Percentiles rank a stretch among this genome's conserved stretches.
phyloP scores from a whole-genome alignment of 2,888 invertebrate species.

The Ptychoptera contaminata region DNA sequence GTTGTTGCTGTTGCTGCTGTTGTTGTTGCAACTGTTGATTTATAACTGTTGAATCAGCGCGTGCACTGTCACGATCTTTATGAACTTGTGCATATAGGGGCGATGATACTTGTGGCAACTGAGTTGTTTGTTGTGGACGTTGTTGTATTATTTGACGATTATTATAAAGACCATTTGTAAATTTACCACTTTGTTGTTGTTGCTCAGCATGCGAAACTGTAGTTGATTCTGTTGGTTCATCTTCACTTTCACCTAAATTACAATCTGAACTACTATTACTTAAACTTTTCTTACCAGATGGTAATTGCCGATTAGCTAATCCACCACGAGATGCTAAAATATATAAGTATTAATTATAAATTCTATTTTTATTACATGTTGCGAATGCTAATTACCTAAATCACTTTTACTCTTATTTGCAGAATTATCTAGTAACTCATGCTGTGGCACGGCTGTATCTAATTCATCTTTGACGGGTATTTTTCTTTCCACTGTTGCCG shows the following conservation, averaged over 20 bases:
- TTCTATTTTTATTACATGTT: too few species aligned
- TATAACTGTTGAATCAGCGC: constrained; percentile 7
- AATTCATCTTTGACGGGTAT: constrained; percentile 56
- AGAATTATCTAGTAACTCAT: constrained; percentile 73
- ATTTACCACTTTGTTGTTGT: constrained; percentile 8
- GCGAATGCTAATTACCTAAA: constrained; percentile 29
- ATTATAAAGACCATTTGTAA: too few species aligned
- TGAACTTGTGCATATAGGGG: constrained; percentile 36
- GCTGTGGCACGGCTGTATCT: constrained; percentile 76
- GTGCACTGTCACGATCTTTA: constrained; percentile 28
- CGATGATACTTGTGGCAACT: constrained; percentile 22
- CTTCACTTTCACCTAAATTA: constrained; percentile 53
- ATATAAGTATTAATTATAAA: neutral
- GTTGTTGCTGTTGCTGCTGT: constrained; percentile 6
- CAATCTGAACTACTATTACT: constrained; percentile 55
- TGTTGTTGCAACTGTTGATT: constrained; percentile 16
- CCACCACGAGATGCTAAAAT: constrained; percentile 54
- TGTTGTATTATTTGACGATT: constrained; percentile 7
- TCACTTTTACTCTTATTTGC: constrained; percentile 74
- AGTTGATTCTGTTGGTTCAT: constrained; percentile 37
- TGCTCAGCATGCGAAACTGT: constrained; percentile 33
- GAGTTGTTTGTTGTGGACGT: neutral
- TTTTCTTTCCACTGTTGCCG: constrained; percentile 57
- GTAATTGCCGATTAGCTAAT: constrained; percentile 55
- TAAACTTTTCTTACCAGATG: constrained; percentile 37